Conservation (phyloP, 2,888 invertebrate genomes). For the Tridacna gigas region DNA sequence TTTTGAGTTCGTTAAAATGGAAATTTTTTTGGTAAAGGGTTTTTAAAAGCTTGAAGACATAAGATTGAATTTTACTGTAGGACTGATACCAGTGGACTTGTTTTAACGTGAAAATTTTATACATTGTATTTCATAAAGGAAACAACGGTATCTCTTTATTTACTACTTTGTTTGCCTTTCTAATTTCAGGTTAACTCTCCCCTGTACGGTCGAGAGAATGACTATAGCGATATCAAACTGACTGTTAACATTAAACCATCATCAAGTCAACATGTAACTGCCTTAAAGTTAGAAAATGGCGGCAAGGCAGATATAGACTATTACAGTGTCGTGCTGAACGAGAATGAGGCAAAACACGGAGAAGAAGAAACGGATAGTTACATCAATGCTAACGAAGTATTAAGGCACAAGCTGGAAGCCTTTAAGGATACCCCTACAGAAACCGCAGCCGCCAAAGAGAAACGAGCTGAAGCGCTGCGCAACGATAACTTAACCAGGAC, state of each 20-base stretch:
- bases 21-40: too few species aligned
- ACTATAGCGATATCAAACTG: neutral
- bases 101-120: too few species aligned
- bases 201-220: neutral
- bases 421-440: neutral
- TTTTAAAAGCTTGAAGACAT: too few species aligned
- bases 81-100: too few species aligned
- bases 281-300: neutral
- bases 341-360: neutral
- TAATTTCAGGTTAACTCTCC: slow-evolving; percentile 9
- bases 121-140: too few species aligned
- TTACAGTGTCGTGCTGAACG: neutral
- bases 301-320: neutral
- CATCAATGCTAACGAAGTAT: neutral
- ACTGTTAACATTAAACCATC: neutral
- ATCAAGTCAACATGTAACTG: neutral
- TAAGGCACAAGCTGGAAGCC: neutral
- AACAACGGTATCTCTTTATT: too few species aligned
- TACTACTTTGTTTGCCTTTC: neutral
- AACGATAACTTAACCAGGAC: neutral
- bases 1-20: too few species aligned
- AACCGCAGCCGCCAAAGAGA: neutral
- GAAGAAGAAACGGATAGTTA: neutral
- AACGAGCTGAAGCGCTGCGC: neutral
- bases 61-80: too few species aligned